Base-by-base conservation (phyloP, 2,888 invertebrate genomes). In the Nebria salina region DNA sequence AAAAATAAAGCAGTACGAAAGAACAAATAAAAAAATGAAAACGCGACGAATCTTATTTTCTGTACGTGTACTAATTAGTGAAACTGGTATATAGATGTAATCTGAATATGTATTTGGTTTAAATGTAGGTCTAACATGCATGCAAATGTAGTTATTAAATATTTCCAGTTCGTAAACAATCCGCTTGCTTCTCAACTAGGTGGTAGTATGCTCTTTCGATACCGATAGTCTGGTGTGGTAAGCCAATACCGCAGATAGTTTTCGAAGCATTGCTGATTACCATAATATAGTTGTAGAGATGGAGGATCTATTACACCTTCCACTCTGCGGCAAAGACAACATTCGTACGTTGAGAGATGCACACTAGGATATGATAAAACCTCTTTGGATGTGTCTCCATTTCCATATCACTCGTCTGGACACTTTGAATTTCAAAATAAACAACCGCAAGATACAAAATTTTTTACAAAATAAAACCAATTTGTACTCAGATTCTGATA, bases 241-340 rank as follows among this genome's bases (percentile, higher is more conserved):
- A 54, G 54, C 54, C 54, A 54, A 54, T 54, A 54, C 54, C 54
- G 54, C 54, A 54, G 54, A 54, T 54, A 54, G 54, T 54, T 54
- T 54, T 54, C 0, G 54, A 54, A 54, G 54, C 54, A 54, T 13
- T 54, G 54, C 7, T 7, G 54, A 54, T 54, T 54, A 54, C 54
- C 54, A 54, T 54, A 54, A 54, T 54, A 54, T 54, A 54, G 54
- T 54, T 54, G 54, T 54, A 54, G 54, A 54, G 54, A 54, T 54
- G 3, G 54, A 11, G 54, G 2, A 54, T 54, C 54, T 54, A 54
- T 54, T 54, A 54, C 54, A 54, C 54, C 54, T 54, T 11, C 4
- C 54, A 6, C 54, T 54, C 54, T 54, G 7, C 8, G 54, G 54
- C 8, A 54, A 54, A 54, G 7, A 8, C 54, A 8, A 54, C 54